Conservation (phyloP, 2,113 vertebrate genomes). For the Orthochromis indermauri region DNA sequence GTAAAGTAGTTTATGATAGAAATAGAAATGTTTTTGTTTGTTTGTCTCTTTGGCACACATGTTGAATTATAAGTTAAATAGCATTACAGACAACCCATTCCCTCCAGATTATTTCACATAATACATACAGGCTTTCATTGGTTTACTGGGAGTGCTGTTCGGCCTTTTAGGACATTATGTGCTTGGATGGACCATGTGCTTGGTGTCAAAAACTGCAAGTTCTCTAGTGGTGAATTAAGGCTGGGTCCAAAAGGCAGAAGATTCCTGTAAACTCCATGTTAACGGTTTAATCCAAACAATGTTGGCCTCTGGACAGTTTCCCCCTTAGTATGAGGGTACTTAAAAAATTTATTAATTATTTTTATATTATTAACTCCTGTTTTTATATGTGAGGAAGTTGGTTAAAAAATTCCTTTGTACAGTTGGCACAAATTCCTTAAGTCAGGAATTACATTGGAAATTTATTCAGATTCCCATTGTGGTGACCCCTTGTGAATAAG, state of each 20-base stretch:
- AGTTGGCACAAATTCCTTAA: background rate
- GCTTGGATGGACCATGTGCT: background rate
- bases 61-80: background rate
- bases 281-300: rapidly evolving
- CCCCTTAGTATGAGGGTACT: background rate
- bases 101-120: background rate
- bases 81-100: rapidly evolving
- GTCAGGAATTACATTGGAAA: background rate
- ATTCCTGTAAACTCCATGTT: background rate
- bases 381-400: background rate
- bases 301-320: background rate
- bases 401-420: background rate
- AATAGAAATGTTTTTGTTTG: background rate
- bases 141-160: background rate
- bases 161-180: background rate
- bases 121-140: background rate
- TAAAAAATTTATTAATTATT: rapidly evolving
- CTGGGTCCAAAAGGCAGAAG: background rate
- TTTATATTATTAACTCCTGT: background rate
- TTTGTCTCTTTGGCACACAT: background rate
- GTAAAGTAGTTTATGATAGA: background rate
- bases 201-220: background rate
- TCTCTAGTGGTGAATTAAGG: background rate
- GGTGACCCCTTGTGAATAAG: background rate
- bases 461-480: background rate